Evolutionary conservation across 2,113 vertebrate species (phyloP).

Genomic region (Etheostoma spectabile): DNA sequence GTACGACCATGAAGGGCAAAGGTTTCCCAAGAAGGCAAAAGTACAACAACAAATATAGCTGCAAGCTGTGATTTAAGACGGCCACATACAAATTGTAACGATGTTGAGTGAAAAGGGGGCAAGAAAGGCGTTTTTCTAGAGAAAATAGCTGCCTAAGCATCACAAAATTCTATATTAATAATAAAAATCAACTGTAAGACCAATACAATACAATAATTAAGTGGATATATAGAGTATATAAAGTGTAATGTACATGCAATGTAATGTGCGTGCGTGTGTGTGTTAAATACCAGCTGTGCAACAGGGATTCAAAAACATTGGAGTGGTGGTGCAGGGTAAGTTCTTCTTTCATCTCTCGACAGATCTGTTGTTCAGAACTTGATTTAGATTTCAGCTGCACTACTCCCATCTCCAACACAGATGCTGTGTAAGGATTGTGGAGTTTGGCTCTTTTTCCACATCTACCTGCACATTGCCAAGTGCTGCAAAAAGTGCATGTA

Average conservation of each 20-base stretch:
- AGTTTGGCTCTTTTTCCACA: conserved; percentile 25
- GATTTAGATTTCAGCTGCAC: conserved; percentile 18
- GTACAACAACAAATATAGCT: conserved; percentile 24
- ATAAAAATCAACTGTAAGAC: not conserved
- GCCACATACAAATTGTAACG: conserved; percentile 8
- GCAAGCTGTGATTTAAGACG: conserved; percentile 15
- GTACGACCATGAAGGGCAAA: conserved; percentile 34
- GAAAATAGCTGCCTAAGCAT: not conserved
- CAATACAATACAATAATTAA: not conserved
- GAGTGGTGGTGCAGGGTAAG: not conserved
- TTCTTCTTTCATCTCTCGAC: not conserved
- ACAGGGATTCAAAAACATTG: conserved; percentile 5
- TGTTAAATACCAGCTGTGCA: not conserved
- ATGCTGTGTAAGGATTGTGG: conserved; percentile 24
- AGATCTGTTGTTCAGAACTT: conserved; percentile 18
- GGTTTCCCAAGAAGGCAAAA: conserved; percentile 23
- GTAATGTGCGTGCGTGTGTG: too few relatives aligned
- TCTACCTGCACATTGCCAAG: conserved; percentile 1
- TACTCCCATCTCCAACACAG: conserved; percentile 16
- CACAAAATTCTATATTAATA: not conserved
- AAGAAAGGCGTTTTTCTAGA: not conserved
- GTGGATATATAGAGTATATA: not conserved
- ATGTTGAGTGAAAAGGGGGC: not conserved
- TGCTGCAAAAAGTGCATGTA: conserved; percentile 16
- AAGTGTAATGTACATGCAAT: too few relatives aligned